Evolutionary conservation across 2,888 invertebrate species (phyloP), one percentile per base, ranked within the genome.

Genomic region (Drosophila helvetica): DNA sequence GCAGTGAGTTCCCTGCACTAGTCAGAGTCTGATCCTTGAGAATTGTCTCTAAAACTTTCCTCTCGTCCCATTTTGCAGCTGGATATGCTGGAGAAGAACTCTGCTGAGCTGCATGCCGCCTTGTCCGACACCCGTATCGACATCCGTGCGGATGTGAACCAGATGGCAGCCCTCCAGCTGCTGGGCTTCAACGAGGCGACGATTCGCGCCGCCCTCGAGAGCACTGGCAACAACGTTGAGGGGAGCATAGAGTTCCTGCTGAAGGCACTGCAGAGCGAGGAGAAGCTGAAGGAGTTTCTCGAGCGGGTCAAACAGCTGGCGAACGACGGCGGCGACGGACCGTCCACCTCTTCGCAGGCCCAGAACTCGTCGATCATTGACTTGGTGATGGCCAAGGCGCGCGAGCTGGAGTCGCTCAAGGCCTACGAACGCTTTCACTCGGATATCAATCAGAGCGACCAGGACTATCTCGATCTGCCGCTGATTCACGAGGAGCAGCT

Each of bases 391-490:
- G 59, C 79, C 8, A 89, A 89, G 52, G 86, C 89, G 0, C 74
- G 84, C 61, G 78, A 91, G 75, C 65, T 90, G 15, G 87, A 90
- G 54, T 85, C 90, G 0, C 77, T 82, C 48, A 77, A 87, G 74
- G 96, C 96, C 0, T 93, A 94, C 65, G 90, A 93, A 12, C 93
- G 96, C 0, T 93, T 96, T 30, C 92, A 93, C 1, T 93, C 94
- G 3, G 94, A 95, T 74, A 90, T 94, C 43, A 88, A 79, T 1
- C 68, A 75, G 22, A 94, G 94, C 69, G 96, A 96, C 45, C 95
- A 96, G 78, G 96, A 96, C 76, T 95, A 96, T 88, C 92, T 96
- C 61, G 96, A 96, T 92, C 92, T 96, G 18, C 93, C 94, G 0
- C 93, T 96, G 18, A 91, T 93, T 0, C 95, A 95, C 72, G 96